These are phyloP conservation scores for Ditylenchus dipsaci DNA, from an alignment of 1,140 invertebrate species.

Conservation along the genomic window DNA sequence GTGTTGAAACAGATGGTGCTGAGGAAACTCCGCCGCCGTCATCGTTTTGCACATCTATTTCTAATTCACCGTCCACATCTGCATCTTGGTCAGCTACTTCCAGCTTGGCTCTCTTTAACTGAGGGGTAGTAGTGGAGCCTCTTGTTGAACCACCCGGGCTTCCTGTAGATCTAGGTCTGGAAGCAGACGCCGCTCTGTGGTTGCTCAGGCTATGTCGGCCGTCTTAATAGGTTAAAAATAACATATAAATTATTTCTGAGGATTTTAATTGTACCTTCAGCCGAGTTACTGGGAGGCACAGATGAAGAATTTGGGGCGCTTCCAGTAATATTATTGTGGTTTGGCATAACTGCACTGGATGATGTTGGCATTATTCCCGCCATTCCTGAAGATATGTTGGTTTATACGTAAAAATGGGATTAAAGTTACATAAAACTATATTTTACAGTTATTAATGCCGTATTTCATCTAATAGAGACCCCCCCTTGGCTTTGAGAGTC, in stretches of 20 bases:
- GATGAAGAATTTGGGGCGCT: constrained; percentile 12
- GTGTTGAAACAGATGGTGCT: constrained; percentile 13
- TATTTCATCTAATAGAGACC: no score
- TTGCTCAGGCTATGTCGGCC: no score
- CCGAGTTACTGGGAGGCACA: background rate
- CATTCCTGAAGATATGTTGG: no score
- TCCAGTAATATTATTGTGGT: background rate
- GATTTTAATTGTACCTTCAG: background rate
- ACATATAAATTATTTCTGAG: background rate
- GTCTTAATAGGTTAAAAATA: background rate
- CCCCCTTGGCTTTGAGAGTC: no score
- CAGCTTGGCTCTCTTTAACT: constrained; percentile 43
- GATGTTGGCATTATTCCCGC: background rate
- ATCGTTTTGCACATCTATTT: constrained; percentile 55
- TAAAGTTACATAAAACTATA: no score
- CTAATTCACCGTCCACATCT: constrained; percentile 54
- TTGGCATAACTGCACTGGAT: background rate
- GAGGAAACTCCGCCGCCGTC: constrained; percentile 26
- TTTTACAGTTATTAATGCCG: no score
- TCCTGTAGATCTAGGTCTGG: background rate
- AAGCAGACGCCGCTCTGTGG: no score
- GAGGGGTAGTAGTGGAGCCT: constrained; percentile 16
- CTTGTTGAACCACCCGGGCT: constrained; percentile 11
- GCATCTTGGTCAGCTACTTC: constrained; percentile 53
- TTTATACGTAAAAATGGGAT: no score